Conservation (phyloP, 2,797 vertebrate genomes). For the Tauraco hartlaubi region DNA sequence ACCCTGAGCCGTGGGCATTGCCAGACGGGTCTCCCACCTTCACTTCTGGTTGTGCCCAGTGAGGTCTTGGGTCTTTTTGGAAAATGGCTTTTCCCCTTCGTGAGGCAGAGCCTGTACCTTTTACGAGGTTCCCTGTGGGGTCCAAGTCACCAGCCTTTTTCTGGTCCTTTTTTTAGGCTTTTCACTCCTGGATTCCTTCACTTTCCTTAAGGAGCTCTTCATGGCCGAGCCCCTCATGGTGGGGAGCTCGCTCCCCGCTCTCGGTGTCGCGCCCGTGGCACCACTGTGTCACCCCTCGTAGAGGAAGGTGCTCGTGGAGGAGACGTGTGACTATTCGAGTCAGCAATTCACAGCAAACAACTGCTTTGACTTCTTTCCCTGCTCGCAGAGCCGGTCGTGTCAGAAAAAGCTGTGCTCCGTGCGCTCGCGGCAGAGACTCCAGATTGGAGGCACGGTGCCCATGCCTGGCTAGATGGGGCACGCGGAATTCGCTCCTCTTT, state of each 20-base stretch:
- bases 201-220: not conserved
- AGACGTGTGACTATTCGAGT: not conserved
- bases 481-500: not conserved
- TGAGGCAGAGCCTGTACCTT: not conserved
- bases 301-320: not conserved
- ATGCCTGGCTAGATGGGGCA: not conserved
- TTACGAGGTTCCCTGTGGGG: not conserved
- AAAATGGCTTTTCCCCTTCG: not conserved
- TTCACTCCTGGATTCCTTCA: not conserved
- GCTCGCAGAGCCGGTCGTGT: not conserved
- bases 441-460: not conserved
- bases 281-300: accelerated
- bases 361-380: not conserved
- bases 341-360: not conserved
- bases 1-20: not conserved
- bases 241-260: not conserved
- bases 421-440: accelerated
- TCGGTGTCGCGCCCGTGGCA: accelerated
- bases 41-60: not conserved
- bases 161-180: not conserved
- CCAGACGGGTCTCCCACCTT: not conserved
- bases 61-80: not conserved
- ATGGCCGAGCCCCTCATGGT: not conserved
- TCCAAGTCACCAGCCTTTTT: not conserved
- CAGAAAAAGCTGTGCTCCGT: accelerated